phyloP scores from a whole-genome alignment of 2,113 vertebrate species.

The Tupaia tana region DNA sequence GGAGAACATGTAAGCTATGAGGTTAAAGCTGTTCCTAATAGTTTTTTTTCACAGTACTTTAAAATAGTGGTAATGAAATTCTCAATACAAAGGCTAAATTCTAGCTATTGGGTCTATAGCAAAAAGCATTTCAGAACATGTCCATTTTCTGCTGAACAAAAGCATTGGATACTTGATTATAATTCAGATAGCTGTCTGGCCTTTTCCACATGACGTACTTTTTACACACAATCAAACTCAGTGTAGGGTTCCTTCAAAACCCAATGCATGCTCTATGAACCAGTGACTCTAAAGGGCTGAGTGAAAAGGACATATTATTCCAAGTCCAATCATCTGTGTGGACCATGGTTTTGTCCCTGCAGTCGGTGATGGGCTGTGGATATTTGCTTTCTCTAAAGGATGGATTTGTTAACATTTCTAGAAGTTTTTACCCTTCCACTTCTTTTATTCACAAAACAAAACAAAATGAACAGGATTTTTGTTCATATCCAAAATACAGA shows the following conservation, averaged over 20 bases:
- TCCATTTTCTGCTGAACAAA: neutral
- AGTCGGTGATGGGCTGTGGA: neutral
- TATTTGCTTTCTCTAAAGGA: conserved; percentile 29
- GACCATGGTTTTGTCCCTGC: neutral
- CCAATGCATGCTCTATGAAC: neutral
- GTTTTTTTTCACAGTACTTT: neutral
- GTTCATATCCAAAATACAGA: conserved; percentile 16
- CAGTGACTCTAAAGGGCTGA: neutral
- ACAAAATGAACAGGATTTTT: neutral
- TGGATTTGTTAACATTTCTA: conserved; percentile 26
- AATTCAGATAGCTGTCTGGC: neutral
- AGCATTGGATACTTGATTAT: neutral
- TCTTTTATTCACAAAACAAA: neutral
- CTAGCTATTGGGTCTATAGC: neutral
- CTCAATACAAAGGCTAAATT: neutral
- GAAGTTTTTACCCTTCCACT: neutral
- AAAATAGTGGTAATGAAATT: conserved; percentile 47
- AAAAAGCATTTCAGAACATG: neutral
- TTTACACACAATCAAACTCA: neutral
- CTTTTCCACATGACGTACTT: neutral
- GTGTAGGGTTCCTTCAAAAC: neutral
- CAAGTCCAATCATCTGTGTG: neutral
- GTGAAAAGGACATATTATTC: neutral
- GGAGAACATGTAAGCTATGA: neutral
- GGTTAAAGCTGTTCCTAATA: neutral